Base-by-base conservation (phyloP, 2,888 invertebrate species). In the Bombyx huttoni region DNA sequence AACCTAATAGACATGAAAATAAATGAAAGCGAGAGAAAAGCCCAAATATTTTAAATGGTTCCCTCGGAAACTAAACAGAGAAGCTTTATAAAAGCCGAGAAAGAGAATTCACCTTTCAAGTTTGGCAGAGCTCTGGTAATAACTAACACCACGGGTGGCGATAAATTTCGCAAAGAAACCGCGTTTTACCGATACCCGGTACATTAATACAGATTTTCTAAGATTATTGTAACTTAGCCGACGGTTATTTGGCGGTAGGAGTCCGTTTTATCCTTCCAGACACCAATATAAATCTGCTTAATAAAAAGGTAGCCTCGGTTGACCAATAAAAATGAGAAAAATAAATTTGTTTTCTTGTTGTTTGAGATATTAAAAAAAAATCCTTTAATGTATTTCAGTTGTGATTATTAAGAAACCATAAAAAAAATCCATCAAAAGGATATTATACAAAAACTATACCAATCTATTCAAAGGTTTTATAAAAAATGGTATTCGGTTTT, bases 201-300 rank as follows among this genome's bases (percentile, higher is more conserved):
- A 70, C 72, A 75, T 75, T 74, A 74, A 76, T 75, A 75, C 68
- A 70, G 68, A 74, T 75, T 74, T 72, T 70, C 62, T 60, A 58
- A 67, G 68, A 71, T 75, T 70, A 71, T 70, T 67, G 68, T 67
- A 61, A 70, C 63, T 64, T 66, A 69, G 61, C 53, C 63, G 58
- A 55, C 49, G 50, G 58, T 56, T 61, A 52, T 55, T 56, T 52
- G 55, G 52, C 50, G 46, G 40, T 49, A 54, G 57, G 58, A 62
- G 57, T 53, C 52, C 56, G 51, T 54, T 55, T 58, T 54, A 53
- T 59, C 50, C 8, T 48, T 49, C 50, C 53, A 54, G 54, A 54
- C 56, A 59, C 58, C 51, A 54, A 51, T 49, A 13, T 13, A 13
- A 47, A 13, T 47, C 14, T 47, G 8, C 14, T 6, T 14, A 14